A percentile compares a stretch with the other conserved stretches of the same genome.
Evolutionary conservation across 2,888 invertebrate species (phyloP).

Genomic region (Sarcophaga subvicina): DNA sequence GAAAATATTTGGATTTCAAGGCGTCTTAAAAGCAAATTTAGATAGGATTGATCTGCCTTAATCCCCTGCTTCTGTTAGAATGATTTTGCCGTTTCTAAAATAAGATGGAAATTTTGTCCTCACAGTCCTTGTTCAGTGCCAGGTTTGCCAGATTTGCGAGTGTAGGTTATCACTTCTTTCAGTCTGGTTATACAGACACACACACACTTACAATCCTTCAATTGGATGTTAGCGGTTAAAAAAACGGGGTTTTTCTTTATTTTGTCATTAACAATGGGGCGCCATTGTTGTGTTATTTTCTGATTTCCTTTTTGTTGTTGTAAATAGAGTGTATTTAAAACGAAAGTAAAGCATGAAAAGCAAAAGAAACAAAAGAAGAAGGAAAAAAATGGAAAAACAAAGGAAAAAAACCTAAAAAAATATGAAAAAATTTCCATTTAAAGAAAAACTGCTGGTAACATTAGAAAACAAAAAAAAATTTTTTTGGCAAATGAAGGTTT

Average conservation of each 20-base stretch:
- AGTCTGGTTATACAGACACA: too few relatives aligned
- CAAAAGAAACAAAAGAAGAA: background rate
- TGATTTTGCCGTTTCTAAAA: too few relatives aligned
- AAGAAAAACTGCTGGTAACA: background rate
- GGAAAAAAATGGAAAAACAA: background rate
- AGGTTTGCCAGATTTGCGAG: too few relatives aligned
- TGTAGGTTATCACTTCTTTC: too few relatives aligned
- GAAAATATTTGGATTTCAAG: too few relatives aligned
- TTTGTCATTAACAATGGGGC: conserved; percentile 21
- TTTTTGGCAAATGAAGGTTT: conserved; percentile 19
- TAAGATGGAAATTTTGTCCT: too few relatives aligned
- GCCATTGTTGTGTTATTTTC: conserved; percentile 6
- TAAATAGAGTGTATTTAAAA: background rate
- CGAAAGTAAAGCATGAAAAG: background rate
- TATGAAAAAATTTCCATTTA: background rate
- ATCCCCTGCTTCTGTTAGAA: too few relatives aligned
- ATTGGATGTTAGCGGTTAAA: conserved; percentile 25
- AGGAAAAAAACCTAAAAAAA: background rate
- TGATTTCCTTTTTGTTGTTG: background rate
- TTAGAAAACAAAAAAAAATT: background rate
- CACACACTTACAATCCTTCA: background rate
- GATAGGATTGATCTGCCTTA: too few relatives aligned
- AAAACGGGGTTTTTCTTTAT: background rate
- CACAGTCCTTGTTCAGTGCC: too few relatives aligned
- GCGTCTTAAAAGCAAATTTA: too few relatives aligned